A percentile compares a stretch with the other conserved stretches of the same genome.
These are phyloP conservation scores for Microctenopoma steveboyesi DNA, from an alignment of 2,797 vertebrate species.

Conservation along the genomic window DNA sequence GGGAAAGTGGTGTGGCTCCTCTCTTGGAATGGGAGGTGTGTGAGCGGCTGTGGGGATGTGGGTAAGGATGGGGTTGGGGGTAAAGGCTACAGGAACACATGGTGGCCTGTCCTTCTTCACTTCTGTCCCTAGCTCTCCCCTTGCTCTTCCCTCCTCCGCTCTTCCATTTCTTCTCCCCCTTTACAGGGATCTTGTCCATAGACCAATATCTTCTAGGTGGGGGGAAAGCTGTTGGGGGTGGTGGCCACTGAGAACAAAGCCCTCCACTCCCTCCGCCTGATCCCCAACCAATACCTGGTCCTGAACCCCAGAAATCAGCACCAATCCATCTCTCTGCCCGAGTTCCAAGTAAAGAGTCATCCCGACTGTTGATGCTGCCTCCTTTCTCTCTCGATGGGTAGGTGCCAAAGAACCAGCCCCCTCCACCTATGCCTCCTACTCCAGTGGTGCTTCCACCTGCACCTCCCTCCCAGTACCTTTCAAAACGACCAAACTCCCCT, in stretches of 20 bases:
- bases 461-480: conserved; percentile 85
- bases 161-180: conserved; percentile 82
- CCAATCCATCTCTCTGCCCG: conserved; percentile 82
- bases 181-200: conserved; percentile 90
- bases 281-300: conserved; percentile 82
- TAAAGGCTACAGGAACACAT: conserved; percentile 83
- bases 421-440: conserved; percentile 84
- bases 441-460: conserved; percentile 68
- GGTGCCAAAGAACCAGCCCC: conserved; percentile 87
- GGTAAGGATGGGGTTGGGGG: conserved; percentile 83
- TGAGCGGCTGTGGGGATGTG: conserved; percentile 79
- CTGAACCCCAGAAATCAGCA: conserved; percentile 83
- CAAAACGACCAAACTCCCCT: conserved; percentile 85
- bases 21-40: conserved; percentile 82
- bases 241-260: conserved; percentile 79
- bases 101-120: conserved; percentile 70
- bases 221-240: conserved; percentile 80
- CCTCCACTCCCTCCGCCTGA: conserved; percentile 84
- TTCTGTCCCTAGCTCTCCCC: conserved; percentile 68
- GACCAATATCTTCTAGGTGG: conserved; percentile 92
- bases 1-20: conserved; percentile 75
- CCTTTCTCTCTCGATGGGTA: conserved; percentile 87
- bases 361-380: conserved; percentile 85
- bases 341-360: conserved; percentile 82
- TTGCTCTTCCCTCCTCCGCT: conserved; percentile 77